A percentile compares a stretch with the other conserved stretches of the same genome.
Conservation (phyloP, 2,797 vertebrate species). For the Vireo griseus region DNA sequence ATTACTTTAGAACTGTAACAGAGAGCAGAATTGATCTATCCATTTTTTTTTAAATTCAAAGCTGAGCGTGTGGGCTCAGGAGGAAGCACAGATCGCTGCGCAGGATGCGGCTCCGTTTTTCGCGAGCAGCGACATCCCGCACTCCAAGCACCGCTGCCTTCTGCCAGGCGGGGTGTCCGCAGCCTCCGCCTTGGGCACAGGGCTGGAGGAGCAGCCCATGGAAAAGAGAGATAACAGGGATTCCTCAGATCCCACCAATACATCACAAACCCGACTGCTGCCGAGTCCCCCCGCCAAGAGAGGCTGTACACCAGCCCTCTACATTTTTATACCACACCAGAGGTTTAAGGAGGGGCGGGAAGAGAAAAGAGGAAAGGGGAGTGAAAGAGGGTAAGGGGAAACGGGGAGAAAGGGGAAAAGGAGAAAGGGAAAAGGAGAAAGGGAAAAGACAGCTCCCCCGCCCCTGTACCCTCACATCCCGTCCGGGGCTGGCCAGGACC, state of each 20-base stretch:
- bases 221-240: background rate
- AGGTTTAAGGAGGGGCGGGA: background rate
- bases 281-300: background rate
- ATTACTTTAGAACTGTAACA: background rate
- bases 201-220: fast-evolving
- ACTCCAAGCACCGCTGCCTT: background rate
- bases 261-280: background rate
- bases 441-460: background rate
- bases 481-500: background rate
- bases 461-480: background rate
- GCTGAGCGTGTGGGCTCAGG: background rate
- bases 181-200: background rate
- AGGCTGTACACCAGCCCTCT: background rate
- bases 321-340: fast-evolving
- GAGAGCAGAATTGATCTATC: fast-evolving
- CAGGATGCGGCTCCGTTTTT: background rate
- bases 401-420: background rate
- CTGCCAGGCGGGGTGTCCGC: background rate
- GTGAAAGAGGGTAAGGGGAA: no score
- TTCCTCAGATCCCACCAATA: fast-evolving
- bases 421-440: background rate
- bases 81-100: background rate
- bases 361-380: background rate
- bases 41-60: background rate
- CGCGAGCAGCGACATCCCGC: background rate